Evolutionary conservation across 2,888 invertebrate genomes (phyloP).

Genomic region (Chrysolina oricalcia): DNA sequence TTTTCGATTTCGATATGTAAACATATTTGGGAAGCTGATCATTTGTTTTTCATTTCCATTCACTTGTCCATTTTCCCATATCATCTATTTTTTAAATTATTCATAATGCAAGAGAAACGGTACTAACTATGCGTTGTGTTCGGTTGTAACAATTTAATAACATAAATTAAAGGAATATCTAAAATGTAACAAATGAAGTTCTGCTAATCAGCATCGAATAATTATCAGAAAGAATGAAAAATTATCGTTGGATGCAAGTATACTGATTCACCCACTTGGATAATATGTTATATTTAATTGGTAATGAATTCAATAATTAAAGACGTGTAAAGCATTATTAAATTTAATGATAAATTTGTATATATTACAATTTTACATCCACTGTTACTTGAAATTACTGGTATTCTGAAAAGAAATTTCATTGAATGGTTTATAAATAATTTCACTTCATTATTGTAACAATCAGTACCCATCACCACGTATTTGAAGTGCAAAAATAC

Average conservation of each 20-base stretch:
- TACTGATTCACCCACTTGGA: conserved; percentile 43
- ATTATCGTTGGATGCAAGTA: conserved; percentile 34
- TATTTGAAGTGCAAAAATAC: conserved; percentile 13
- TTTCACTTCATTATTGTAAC: conserved; percentile 28
- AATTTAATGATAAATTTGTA: conserved; percentile 45
- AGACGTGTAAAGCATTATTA: conserved; percentile 45
- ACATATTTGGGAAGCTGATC: no score
- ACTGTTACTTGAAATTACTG: conserved; percentile 44
- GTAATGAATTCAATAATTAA: conserved; percentile 36
- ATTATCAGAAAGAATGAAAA: conserved; percentile 44
- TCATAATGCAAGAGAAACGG: conserved; percentile 29
- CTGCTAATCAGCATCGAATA: conserved; percentile 41
- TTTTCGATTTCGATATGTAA: no score
- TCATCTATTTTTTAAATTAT: no score
- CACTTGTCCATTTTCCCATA: no score
- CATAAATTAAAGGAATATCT: conserved; percentile 41
- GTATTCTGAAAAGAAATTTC: conserved; percentile 32
- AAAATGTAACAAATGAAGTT: conserved; percentile 42
- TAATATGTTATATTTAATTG: conserved; percentile 8
- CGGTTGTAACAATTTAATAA: conserved; percentile 39
- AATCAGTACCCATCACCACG: conserved; percentile 27
- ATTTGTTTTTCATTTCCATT: no score
- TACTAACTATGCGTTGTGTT: conserved; percentile 34
- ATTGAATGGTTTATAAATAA: conserved; percentile 35
- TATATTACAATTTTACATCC: conserved; percentile 40